Evolutionary conservation across 2,888 invertebrate species (phyloP), one percentile per base, ranked within the genome.

Genomic region (Amphipoea oculea): DNA sequence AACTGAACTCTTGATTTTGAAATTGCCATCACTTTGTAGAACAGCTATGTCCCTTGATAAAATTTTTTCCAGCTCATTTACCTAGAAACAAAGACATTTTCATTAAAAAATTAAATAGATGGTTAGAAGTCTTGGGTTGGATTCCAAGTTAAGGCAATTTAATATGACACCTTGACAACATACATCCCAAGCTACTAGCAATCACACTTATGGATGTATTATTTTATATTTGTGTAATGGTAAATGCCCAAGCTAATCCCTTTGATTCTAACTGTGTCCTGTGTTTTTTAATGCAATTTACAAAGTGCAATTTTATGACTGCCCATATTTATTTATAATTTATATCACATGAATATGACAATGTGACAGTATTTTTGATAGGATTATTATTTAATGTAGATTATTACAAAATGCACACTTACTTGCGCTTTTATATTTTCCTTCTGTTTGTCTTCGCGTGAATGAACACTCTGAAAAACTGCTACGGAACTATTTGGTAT

Each of bases 11-110:
- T 94, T 91, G 70, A 95, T 92, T 85, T 91, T 94, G 83, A 96
- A 97, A 90, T 97, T 97, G n/a, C 98, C 98, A 94, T 98, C 98
- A 92, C 97, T 97, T 84, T 98, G 98, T 62, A 98, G 93, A 66
- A 98, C 95, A 14, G 97, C 98, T 87, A 97, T 97, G 84, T 97
- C 94, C 93, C 91, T 96, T 77, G 96, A 97, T 87, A 97, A 93
- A 88, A 97, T 97, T 83, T 92, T 96, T 89, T 97, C 97, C 84
- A 97, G 95, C 94, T 97, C 98, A 89, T 95, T 96, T 1, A 98
- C 97, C 98, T 98, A 78, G 67, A 89, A 89, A 81, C 20, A 74
- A 20, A 51, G 0, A 51, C 0, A 40, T 60, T n/a, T 40, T 9
- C 5, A 40, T 66, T n/a, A 4, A 36, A 57, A 68, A 48, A 17